Evolutionary conservation across 2,888 invertebrate genomes (phyloP), one percentile per base, ranked within the genome.

Genomic region (Parnassius glacialis): DNA sequence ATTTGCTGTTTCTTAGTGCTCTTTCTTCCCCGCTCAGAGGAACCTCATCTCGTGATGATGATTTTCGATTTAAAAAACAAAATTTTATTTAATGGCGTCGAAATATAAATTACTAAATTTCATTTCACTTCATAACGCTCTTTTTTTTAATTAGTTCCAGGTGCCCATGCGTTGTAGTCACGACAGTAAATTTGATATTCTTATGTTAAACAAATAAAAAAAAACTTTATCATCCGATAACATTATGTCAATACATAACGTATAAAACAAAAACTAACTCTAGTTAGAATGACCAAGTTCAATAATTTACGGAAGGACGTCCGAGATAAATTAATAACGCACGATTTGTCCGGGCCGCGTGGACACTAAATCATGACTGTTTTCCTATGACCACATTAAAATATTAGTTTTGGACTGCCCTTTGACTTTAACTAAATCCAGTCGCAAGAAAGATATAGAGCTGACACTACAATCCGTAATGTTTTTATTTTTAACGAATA

Each of bases 361-460:
- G 79, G 79, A 70, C 80, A 74, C 74, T 83, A 78, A 83, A 77
- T 85, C 81, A 83, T 75, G 76, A 76, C 73, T 70, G 72, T 73
- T 74, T 70, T 75, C 75, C 75, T 65, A 72, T 76, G 73, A 72
- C 69, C 72, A 68, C 69, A 77, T 78, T 82, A 82, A 88, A 86
- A 85, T 88, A 87, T 89, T 85, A 81, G 76, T 77, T 76, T 74
- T 68, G 70, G 68, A 70, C 71, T 72, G 71, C 73, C 79, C 80
- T 72, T 68, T 68, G 74, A 67, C 69, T 61, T 68, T 64, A 68
- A 72, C 71, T 73, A 65, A 65, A 72, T 74, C 73, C 64, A 72
- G 59, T 69, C 66, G 47, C 54, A 45, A 63, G 64, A 56, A 63
- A 59, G 3, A 45, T 64, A 67, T 62, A 63, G 73, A 75, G 75